These are phyloP conservation scores for Aptenodytes forsteri DNA, from an alignment of 2,113 vertebrate species.

Conservation along the genomic window DNA sequence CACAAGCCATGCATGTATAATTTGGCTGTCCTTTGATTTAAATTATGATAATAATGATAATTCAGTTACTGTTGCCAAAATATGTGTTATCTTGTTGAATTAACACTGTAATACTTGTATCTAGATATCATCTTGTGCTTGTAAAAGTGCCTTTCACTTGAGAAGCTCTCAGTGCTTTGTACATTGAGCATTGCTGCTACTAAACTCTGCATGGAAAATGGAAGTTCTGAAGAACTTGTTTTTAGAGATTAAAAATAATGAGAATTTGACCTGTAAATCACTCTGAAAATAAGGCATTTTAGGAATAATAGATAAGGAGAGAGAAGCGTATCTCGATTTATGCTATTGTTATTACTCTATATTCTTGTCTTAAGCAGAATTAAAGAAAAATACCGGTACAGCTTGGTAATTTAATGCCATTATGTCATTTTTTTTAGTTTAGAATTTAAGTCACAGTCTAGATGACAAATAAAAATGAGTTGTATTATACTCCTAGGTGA, in stretches of 20 bases:
- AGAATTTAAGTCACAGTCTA: neutral
- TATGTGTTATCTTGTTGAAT: neutral
- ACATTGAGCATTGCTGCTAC: neutral
- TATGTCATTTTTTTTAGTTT: neutral
- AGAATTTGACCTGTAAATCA: neutral
- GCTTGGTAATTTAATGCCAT: neutral
- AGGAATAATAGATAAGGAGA: neutral
- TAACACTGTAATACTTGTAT: neutral
- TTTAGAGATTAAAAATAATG: neutral
- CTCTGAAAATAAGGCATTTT: neutral
- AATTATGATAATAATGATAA: neutral
- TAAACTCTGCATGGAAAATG: neutral
- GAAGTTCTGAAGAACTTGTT: neutral
- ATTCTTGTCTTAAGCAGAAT: neutral
- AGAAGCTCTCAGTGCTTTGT: neutral
- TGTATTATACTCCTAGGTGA: neutral
- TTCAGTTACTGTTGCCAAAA: neutral
- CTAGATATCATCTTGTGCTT: neutral
- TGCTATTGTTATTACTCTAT: neutral
- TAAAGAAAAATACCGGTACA: neutral
- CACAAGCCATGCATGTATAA: neutral
- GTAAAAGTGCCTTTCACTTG: neutral
- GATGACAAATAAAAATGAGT: neutral
- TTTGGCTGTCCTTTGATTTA: neutral
- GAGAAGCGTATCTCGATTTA: neutral